Evolutionary conservation across 2,888 invertebrate species (phyloP).

Genomic region (Hemaris fuciformis): DNA sequence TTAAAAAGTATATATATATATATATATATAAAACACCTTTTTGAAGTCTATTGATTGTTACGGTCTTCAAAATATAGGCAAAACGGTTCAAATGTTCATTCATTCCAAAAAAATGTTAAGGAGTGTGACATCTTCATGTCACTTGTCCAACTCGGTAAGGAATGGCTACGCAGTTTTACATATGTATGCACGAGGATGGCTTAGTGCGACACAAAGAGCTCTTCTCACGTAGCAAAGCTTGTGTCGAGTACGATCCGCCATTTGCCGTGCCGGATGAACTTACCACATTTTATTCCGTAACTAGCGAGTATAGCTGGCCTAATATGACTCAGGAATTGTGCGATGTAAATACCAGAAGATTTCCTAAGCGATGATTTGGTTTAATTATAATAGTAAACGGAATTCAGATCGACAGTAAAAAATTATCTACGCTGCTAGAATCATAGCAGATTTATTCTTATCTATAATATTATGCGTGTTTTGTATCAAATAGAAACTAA

Average conservation of each 20-base stretch:
- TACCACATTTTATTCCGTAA: neutral
- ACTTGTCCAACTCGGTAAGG: neutral
- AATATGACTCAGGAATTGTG: neutral
- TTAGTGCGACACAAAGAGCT: constrained; percentile 2
- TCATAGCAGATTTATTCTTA: no score
- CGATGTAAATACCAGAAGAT: neutral
- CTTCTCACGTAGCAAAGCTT: constrained; percentile 4
- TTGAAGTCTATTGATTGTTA: neutral
- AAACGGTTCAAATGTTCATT: no score
- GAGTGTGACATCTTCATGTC: neutral
- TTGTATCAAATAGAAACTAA: no score
- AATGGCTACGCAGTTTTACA: constrained; percentile 1
- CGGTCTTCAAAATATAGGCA: neutral
- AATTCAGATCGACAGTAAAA: no score
- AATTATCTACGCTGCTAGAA: no score
- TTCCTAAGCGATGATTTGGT: no score
- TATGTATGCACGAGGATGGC: neutral
- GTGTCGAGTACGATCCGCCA: neutral
- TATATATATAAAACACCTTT: neutral
- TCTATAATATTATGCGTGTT: no score
- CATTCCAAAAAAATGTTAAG: neutral
- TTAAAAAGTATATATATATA: no score
- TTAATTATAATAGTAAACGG: no score
- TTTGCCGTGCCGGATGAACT: neutral
- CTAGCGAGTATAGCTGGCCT: neutral